These are phyloP conservation scores for Sinella curviseta DNA, from an alignment of 1,140 invertebrate genomes.

Conservation along the genomic window DNA sequence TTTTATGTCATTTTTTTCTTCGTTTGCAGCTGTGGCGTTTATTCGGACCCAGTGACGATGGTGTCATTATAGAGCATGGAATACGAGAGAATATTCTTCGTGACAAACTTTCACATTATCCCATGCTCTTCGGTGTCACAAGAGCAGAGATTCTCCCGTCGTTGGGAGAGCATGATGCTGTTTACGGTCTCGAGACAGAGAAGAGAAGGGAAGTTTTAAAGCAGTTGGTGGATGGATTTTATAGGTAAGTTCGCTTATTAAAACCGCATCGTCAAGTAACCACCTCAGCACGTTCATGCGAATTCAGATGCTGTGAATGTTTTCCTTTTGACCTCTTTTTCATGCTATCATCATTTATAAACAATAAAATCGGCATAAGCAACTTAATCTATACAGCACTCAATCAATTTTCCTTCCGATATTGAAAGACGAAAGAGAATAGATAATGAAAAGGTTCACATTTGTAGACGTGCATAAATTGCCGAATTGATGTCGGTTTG, in stretches of 20 bases:
- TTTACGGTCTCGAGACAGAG: slow-evolving; percentile 26
- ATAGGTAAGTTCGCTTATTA: slow-evolving; percentile 21
- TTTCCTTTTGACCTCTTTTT: no score
- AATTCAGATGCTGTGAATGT: no score
- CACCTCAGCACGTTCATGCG: no score
- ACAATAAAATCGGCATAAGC: no score
- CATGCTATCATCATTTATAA: no score
- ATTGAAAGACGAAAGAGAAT: no score
- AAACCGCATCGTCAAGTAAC: neutral
- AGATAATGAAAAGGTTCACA: no score
- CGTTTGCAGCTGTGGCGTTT: slow-evolving; percentile 51
- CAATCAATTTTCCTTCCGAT: no score
- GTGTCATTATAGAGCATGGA: slow-evolving; percentile 80
- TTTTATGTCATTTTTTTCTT: neutral
- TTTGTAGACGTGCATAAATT: no score
- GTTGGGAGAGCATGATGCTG: slow-evolving; percentile 23
- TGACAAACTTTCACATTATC: slow-evolving; percentile 20
- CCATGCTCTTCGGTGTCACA: slow-evolving; percentile 15
- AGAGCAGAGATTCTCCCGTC: neutral
- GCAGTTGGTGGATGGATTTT: slow-evolving; percentile 27
- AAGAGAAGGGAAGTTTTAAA: slow-evolving; percentile 21
- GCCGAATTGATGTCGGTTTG: no score
- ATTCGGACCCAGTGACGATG: slow-evolving; percentile 88
- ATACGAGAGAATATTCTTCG: slow-evolving; percentile 23
- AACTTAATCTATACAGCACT: no score